Base-by-base conservation (phyloP, 2,888 invertebrate species). In the Synanthedon vespiformis region DNA sequence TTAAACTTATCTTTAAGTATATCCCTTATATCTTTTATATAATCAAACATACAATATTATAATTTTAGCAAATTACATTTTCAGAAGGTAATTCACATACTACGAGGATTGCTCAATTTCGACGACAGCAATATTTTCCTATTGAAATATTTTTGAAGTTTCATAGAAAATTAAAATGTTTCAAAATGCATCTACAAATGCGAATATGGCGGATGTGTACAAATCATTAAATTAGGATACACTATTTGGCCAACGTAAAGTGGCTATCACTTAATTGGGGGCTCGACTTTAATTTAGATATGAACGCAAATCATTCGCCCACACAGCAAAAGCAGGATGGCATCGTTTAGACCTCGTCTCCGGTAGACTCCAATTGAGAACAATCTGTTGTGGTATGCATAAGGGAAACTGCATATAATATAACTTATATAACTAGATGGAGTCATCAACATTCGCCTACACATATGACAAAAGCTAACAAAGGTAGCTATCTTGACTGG, bases 321-420 rank as follows among this genome's bases (percentile, higher is more conserved):
- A 73, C 72, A 60, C 62, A 58, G 56, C 54, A 50, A 53, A 48
- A 48, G 57, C 72, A 70, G 73, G 77, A 77, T 66, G 66, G 53
- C 54, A 58, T 65, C 65, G 61, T 70, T 75, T 71, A 70, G 60
- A 53, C 51, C 48, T 48, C 48, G 40, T 55, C 58, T 58, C 61
- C 58, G 60, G 59, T 56, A 53, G 55, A 63, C 61, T 48, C 59
- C 71, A 76, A 72, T 75, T 76, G 72, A 63, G 64, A 54, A 54
- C 68, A 68, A 61, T 63, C 59, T 60, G 44, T 14, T 22, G 56
- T 56, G 57, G 51, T 54, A 55, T 55, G 57, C 56, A 60, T 58
- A 61, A 53, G 62, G 58, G 57, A 57, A 44, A 44, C 14, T 44
- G 44, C 13, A 44, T 44, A 44, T 13, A 44, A 44, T 44, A 44